Base-by-base conservation (phyloP, 2,113 vertebrate species). In the Rhinoptilus africanus region DNA sequence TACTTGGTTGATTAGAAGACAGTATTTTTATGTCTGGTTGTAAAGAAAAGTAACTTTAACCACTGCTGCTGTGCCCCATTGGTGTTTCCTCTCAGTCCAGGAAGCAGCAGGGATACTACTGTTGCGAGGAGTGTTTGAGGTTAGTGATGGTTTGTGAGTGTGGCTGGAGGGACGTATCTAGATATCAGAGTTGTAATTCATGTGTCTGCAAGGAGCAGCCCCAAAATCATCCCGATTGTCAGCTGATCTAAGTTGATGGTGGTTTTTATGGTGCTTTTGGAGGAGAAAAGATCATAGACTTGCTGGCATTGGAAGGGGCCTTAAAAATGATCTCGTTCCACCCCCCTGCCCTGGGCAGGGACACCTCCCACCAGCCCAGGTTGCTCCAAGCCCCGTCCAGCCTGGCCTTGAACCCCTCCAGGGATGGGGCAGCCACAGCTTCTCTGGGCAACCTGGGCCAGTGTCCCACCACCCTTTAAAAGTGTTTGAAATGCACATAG, bases 131-230 rank as follows among this genome's bases (percentile, higher is more conserved):
- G 27, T 28, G 30, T 84, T 28, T 78, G 89, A 64, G 50, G 28
- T 54, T 50, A 37, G 23, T 39, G 66, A 34, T 0, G 5, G 24
- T 60, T 91, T 43, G 35, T 50, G 67, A 66, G 59, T 0, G 0
- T n/a, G 68, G 14, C 30, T 60, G 59, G 51, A 63, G 39, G 32
- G 18, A 73, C 32, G 9, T 48, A 41, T 39, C 45, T 10, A 14
- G 24, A 22, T 68, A 14, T 59, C 59, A 30, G 8, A 39, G 35
- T 53, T 78, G 45, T 2, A 7, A 56, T 68, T 66, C 62, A 56
- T 51, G 56, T 62, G 28, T 48, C 71, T 66, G 56, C 45, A 43
- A 50, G 50, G 54, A 35, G 45, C 19, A 85, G 22, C 35, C 34
- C 10, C 24, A 8, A 35, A 24, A 12, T 57, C 8, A 43, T 56